Percentiles rank a stretch among this genome's conserved stretches.
phyloP scores from a whole-genome alignment of 2,797 vertebrate species.

The Micromesistius poutassou region DNA sequence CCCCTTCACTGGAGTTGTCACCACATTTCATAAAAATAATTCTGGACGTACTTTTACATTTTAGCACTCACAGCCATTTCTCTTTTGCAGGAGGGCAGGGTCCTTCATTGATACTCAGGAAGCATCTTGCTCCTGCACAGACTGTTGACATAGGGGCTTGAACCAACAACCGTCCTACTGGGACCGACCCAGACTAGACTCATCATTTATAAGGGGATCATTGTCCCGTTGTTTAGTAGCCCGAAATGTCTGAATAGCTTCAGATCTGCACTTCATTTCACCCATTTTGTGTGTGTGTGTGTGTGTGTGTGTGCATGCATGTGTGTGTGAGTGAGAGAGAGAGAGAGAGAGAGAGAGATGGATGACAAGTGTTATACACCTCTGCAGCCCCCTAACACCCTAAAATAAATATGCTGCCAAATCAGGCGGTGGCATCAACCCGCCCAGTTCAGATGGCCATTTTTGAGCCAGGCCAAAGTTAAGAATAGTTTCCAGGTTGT shows the following conservation, averaged over 20 bases:
- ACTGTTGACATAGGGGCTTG: background rate
- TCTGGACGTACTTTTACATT: background rate
- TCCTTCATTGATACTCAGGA: background rate
- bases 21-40: background rate
- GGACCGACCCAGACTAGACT: background rate
- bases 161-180: background rate
- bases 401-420: constrained; percentile 57
- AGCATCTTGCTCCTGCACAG: background rate
- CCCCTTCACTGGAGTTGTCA: background rate
- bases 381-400: constrained; percentile 25
- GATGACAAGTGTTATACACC: background rate
- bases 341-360: no score
- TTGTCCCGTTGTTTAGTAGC: background rate
- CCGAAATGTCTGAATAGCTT: background rate
- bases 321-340: no score
- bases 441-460: constrained; percentile 39
- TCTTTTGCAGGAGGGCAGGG: no score
- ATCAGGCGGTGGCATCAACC: constrained; percentile 41
- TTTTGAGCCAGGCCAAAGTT: constrained; percentile 40
- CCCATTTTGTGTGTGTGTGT: constrained; percentile 18
- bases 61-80: background rate
- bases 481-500: constrained; percentile 52
- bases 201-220: background rate
- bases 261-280: constrained; percentile 12
- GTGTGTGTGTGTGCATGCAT: background rate